Base-by-base conservation (phyloP, 2,888 invertebrate genomes). In the Melinaea menophilus region DNA sequence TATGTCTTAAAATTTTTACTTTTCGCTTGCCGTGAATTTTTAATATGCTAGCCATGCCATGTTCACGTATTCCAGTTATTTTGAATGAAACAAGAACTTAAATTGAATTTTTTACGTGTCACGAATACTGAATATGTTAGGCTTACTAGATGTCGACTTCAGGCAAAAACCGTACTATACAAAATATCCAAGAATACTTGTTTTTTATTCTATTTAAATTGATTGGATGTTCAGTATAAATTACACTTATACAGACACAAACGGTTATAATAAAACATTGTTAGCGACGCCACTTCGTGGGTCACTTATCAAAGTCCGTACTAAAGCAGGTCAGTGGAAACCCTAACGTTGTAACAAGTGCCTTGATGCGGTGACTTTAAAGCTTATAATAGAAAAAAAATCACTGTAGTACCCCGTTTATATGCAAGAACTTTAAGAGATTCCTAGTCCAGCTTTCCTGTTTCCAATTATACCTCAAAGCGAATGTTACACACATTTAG, bases 271-370 rank as follows among this genome's bases (percentile, higher is more conserved):
- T 69, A 68, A 66, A 71, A 68, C 64, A 69, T 65, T 71, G 72
- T 72, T 72, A 70, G 71, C 67, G 65, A 67, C 61, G 65, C 65
- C 70, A 72, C 71, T 75, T 72, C 72, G 74, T 74, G 74, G 73
- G 65, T 72, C 69, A 67, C 67, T 70, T 69, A 70, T 78, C 80
- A 78, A 77, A 77, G 77, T 62, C 60, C 46, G 47, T 46, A 5
- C 33, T 51, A 45, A 33, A n/a, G 31, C 47, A 22, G 45, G 9
- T 33, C 48, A 41, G 48, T 51, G 56, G 11, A n/a, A 56, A 11
- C 54, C 54, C 13, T 41, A 45, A 35, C 47, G 46, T 13, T 46
- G 60, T 33, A 57, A 9, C 22, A 60, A 37, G 57, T 45, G 46
- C 46, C 59, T 60, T 58, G 55, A 60, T 57, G n/a, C 59, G 45